These are phyloP conservation scores for Papilio aristodemus DNA, from an alignment of 1,140 invertebrate species.

Conservation along the genomic window DNA sequence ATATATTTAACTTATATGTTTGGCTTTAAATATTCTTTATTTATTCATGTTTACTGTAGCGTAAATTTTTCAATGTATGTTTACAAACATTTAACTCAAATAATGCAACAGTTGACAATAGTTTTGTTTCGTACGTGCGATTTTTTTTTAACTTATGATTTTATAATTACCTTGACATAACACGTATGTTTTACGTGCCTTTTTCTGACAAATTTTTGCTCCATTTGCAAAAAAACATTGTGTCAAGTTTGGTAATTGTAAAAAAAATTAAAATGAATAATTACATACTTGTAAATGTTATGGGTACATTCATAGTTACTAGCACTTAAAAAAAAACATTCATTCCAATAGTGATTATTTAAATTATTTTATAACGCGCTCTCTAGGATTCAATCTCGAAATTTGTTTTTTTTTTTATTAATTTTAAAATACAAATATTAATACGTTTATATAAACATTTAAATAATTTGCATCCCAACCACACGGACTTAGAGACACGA, in stretches of 20 bases:
- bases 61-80: not conserved
- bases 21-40: not conserved
- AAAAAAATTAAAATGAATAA: not conserved
- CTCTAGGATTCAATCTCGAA: conserved; percentile 56
- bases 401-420: no score
- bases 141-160: not conserved
- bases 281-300: no score
- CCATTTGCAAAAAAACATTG: not conserved
- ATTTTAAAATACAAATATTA: no score
- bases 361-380: conserved; percentile 69
- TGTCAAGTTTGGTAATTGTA: not conserved
- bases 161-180: conserved; percentile 13
- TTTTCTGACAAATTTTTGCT: conserved; percentile 7
- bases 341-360: no score
- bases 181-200: not conserved
- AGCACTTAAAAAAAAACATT: no score
- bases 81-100: conserved; percentile 12
- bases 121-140: not conserved
- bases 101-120: conserved; percentile 16
- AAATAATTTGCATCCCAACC: no score
- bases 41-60: not conserved
- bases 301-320: conserved; percentile 67
- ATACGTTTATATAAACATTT: no score
- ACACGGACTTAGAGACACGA: no score
- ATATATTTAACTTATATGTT: not conserved